Base-by-base conservation (phyloP, 2,113 vertebrate species). In the Geococcyx californianus region DNA sequence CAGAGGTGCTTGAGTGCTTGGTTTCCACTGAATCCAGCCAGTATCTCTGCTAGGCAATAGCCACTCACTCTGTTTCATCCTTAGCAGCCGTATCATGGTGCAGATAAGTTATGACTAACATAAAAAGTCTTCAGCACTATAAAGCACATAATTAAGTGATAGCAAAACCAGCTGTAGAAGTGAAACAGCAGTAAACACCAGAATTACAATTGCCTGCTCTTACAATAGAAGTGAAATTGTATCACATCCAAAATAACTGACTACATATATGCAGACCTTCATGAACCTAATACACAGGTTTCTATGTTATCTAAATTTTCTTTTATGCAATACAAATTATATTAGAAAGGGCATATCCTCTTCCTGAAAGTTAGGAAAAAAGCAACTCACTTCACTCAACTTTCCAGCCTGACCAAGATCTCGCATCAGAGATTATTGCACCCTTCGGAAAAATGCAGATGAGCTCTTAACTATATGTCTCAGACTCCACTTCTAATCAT, bases 91-190 rank as follows among this genome's bases (percentile, higher is more conserved):
- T 40, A 25, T 5, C 2, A 3, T 42, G 5, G 16, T 29, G 45
- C 42, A 44, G 66, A 59, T 78, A 83, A 85, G 70, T 8, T 58
- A 84, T 17, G 59, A 29, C n/a, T 64, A 69, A 55, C 68, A 69
- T 47, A 56, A 80, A 94, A 80, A 87, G 60, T 69, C 64, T 91
- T 73, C 85, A 80, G 85, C 17, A 11, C 36, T 1, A 2, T 42
- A 89, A 84, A 89, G 73, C 29, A 55, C 56, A 56, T 75, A 54
- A 75, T 54, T 77, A 79, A 90, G 45, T n/a, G 84, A 77, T 80
- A 86, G 69, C 45, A 77, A 86, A 90, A 68, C 76, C 47, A 69
- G 72, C 9, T 69, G 68, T 70, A 90, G 83, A 92, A 96, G 54
- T 21, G n/a, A 88, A 67, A 73, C 7, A 58, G 79, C 59, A 40